Base-by-base conservation (phyloP, 2,113 vertebrate genomes). In the Merops nubicus region DNA sequence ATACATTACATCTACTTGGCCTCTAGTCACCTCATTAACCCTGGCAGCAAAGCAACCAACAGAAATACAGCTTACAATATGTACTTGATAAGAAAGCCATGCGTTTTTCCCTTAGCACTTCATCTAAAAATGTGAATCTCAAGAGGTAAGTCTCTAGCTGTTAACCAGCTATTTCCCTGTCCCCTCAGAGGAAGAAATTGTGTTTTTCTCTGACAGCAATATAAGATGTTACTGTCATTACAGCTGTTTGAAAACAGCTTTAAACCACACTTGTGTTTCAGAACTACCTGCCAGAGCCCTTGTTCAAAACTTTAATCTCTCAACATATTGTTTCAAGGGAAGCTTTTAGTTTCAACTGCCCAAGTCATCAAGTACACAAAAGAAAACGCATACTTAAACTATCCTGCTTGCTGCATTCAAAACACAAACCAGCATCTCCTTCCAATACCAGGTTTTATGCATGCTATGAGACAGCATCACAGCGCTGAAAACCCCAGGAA, bases 111-210 rank as follows among this genome's bases (percentile, higher is more conserved):
- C 56, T 21, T 34, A 76, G 74, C 45, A 34, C 25, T 48, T 91
- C 51, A 45, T 69, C 69, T 68, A 29, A 42, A 86, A 73, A 82
- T 28, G 56, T 33, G 59, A 70, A 85, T 72, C 83, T 73, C 1
- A 0, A 70, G 45, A 83, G 57, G 23, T 68, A 69, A 68, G 69
- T 74, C 31, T 60, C 36, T 42, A 74, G 75, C 76, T 78, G 73
- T 89, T 96, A 96, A 88, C 85, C 77, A 95, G 88, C 76, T 81
- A 93, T 80, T 95, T 82, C 79, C 76, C 64, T 60, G 51, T 94
- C 88, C 86, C 64, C n/a, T 68, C n/a, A 84, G 76, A 89, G 60
- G 53, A 89, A 85, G 51, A 93, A 93, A 92, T 6, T 31, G 59
- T 85, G 54, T 36, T 95, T 92, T 72, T 53, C 85, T 95, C 73